Evolutionary conservation across 2,797 vertebrate genomes (phyloP).

Genomic region (Danio kyathit): DNA sequence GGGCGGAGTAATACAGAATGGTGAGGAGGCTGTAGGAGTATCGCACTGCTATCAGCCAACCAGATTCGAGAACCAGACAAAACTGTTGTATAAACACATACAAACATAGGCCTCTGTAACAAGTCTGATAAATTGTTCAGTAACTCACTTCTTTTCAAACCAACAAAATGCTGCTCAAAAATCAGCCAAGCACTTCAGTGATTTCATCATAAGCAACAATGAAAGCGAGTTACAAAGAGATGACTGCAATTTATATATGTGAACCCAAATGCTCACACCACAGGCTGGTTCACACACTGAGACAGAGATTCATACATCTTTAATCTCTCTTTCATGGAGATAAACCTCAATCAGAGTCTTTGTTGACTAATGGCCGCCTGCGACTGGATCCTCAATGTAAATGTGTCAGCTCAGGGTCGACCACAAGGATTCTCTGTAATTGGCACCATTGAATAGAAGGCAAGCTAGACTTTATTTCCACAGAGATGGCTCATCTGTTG

Average conservation of each 20-base stretch:
- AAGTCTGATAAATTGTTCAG: neutral
- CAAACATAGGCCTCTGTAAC: neutral
- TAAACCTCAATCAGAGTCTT: constrained; percentile 44
- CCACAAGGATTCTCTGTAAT: constrained; percentile 61
- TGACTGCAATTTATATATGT: neutral
- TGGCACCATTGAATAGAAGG: constrained; percentile 67
- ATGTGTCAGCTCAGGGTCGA: constrained; percentile 58
- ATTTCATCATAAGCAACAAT: neutral
- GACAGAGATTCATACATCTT: constrained; percentile 7
- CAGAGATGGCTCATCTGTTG: constrained; percentile 66
- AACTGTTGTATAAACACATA: no score
- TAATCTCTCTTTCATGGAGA: neutral
- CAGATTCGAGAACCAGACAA: no score
- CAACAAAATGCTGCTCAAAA: neutral
- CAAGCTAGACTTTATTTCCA: constrained; percentile 59
- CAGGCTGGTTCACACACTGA: neutral
- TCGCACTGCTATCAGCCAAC: no score
- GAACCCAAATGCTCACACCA: neutral
- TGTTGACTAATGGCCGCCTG: constrained; percentile 47
- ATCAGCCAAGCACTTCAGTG: neutral
- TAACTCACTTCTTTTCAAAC: neutral
- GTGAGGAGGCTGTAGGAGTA: no score
- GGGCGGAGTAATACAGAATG: no score
- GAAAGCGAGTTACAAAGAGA: neutral
- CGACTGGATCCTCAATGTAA: constrained; percentile 34